phyloP scores from a whole-genome alignment of 2,113 vertebrate species.

The Corythoichthys intestinalis region DNA sequence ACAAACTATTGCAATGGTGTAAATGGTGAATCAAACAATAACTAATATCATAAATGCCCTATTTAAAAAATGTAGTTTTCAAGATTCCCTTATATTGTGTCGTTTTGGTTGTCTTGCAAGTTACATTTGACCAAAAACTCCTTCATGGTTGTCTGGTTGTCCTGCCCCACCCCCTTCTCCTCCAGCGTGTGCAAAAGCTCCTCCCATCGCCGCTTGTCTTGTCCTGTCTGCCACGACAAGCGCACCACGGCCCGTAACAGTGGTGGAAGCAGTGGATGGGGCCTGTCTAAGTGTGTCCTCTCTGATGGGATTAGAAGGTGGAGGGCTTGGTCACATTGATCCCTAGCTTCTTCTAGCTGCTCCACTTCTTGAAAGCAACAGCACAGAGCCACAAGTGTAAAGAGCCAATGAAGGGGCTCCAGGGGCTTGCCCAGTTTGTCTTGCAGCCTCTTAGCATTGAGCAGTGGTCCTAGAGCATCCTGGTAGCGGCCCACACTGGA shows the following conservation, averaged over 20 bases:
- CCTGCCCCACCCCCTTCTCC: slow-evolving; percentile 68
- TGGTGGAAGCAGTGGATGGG: slow-evolving; percentile 79
- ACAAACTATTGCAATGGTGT: too few relatives aligned
- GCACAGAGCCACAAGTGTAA: slow-evolving; percentile 81
- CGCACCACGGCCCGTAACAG: slow-evolving; percentile 81
- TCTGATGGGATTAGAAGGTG: slow-evolving; percentile 53
- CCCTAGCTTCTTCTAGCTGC: slow-evolving; percentile 78
- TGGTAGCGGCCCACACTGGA: slow-evolving; percentile 79
- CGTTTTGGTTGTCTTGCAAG: slow-evolving; percentile 67
- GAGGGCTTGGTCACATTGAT: slow-evolving; percentile 82
- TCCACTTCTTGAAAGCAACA: slow-evolving; percentile 89
- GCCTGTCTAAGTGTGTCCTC: slow-evolving; percentile 47
- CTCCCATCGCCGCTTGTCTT: slow-evolving; percentile 85
- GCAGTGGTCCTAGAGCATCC: slow-evolving; percentile 81
- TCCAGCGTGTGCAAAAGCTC: slow-evolving; percentile 77
- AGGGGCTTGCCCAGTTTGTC: slow-evolving; percentile 74
- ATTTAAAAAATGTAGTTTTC: neutral
- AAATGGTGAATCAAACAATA: neutral
- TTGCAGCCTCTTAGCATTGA: slow-evolving; percentile 84
- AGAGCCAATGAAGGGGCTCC: slow-evolving; percentile 74
- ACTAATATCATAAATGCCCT: neutral
- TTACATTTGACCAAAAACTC: slow-evolving; percentile 84
- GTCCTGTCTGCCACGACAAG: slow-evolving; percentile 87
- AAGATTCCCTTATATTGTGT: slow-evolving; percentile 19
- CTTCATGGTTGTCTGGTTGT: slow-evolving; percentile 79